Evolutionary conservation across 2,113 vertebrate species (phyloP).

Genomic region (Ailuropoda melanoleuca): DNA sequence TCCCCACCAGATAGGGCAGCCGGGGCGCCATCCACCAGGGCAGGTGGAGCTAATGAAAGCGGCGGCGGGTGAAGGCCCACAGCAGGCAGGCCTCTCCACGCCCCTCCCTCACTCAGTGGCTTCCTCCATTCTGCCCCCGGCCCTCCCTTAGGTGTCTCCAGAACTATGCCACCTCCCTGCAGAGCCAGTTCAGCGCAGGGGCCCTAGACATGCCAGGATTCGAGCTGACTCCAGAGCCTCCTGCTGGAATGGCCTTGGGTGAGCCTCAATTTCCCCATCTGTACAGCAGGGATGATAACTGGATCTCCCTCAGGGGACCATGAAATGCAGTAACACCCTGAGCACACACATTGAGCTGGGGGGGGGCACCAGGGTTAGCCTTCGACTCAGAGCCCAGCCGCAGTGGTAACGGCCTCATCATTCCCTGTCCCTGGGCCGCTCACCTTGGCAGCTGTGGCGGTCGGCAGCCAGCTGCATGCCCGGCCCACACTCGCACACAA

Average conservation of each 20-base stretch:
- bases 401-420: rapidly evolving
- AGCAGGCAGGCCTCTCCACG: too few relatives aligned
- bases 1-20: not conserved
- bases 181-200: not conserved
- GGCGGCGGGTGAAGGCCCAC: not conserved
- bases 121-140: rapidly evolving
- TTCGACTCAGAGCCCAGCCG: not conserved
- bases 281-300: too few relatives aligned
- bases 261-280: not conserved
- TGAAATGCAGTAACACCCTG: rapidly evolving
- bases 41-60: not conserved
- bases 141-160: not conserved
- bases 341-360: not conserved
- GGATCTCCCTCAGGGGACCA: not conserved
- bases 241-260: not conserved
- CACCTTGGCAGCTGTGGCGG: constrained; percentile 85
- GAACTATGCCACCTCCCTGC: not conserved
- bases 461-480: constrained; percentile 85
- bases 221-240: not conserved
- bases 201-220: not conserved
- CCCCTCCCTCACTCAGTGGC: not conserved
- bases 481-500: constrained; percentile 84
- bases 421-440: not conserved
- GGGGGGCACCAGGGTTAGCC: rapidly evolving
- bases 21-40: too few relatives aligned